Evolutionary conservation across 2,888 invertebrate species (phyloP), one percentile per base, ranked within the genome.

Genomic region (Archips crataeganus): DNA sequence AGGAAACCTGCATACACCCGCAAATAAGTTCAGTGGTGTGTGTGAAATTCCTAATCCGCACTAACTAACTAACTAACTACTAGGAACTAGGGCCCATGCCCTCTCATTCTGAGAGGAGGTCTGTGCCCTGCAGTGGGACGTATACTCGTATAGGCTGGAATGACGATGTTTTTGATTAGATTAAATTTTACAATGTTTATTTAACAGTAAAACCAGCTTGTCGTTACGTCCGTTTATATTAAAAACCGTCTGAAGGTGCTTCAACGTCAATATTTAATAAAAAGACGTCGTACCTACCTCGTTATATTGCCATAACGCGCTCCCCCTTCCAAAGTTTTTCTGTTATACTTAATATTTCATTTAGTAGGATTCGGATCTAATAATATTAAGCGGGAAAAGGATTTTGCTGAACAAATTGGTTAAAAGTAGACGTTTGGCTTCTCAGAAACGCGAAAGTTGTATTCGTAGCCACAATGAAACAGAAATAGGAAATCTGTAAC

Each of bases 341-440:
- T 87, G 87, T 88, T 86, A 86, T 82, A 78, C 81, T 77, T 83
- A 81, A 87, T 87, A 88, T 89, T 87, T 87, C 84, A 88, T 89
- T 88, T 85, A 82, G 81, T 79, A 73, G 84, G 82, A 80, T 85
- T 85, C 84, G 15, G 42, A 80, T 83, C 79, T 84, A 84, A 85
- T 85, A 82, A 81, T 78, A 81, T 82, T 82, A 80, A 70, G 76
- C 72, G 74, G 73, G 74, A 70, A 70, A 75, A 79, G 77, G 79
- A 79, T 80, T 80, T 79, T 69, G 70, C 54, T 72, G 71, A 77
- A 73, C 71, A 77, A 79, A 79, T 77, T 76, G 78, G 77, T 78
- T 79, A 76, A 77, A 77, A 75, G 76, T 77, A 75, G 74, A 74
- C 69, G 76, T 78, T 77, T 75, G 76, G 76, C 67, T 63, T 76